Evolutionary conservation across 2,888 invertebrate species (phyloP).

Genomic region (Cryptocheilus praepositus): DNA sequence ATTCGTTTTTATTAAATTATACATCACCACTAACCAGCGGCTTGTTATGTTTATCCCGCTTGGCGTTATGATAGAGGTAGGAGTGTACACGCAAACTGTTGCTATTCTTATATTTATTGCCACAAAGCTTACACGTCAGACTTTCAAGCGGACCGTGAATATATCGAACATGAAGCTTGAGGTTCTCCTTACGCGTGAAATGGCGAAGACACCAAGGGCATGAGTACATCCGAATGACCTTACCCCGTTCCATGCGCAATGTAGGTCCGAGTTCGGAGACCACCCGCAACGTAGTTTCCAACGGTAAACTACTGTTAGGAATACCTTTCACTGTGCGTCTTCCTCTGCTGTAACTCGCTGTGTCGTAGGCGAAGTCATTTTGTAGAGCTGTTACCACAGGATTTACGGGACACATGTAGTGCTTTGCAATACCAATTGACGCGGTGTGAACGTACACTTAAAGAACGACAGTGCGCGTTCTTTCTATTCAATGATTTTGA

Average conservation of each 20-base stretch:
- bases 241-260: slow-evolving; percentile 69
- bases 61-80: slow-evolving; percentile 72
- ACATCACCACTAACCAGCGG: slow-evolving; percentile 46
- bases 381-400: slow-evolving; percentile 31
- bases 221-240: slow-evolving; percentile 71
- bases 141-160: slow-evolving; percentile 83
- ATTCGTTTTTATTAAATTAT: slow-evolving; percentile 22
- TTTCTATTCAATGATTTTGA: too few species aligned
- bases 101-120: slow-evolving; percentile 77
- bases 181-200: slow-evolving; percentile 76
- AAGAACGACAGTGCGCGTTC: too few species aligned
- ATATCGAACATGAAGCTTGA: slow-evolving; percentile 84
- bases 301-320: slow-evolving; percentile 64
- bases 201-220: slow-evolving; percentile 73
- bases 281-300: slow-evolving; percentile 70
- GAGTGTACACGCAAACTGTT: slow-evolving; percentile 73
- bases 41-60: slow-evolving; percentile 65
- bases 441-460: too few species aligned
- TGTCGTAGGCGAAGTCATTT: slow-evolving; percentile 42
- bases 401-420: slow-evolving; percentile 2
- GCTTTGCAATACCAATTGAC: too few species aligned
- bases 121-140: slow-evolving; percentile 82
- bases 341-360: slow-evolving; percentile 54
- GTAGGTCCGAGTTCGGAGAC: slow-evolving; percentile 72
- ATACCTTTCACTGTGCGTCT: slow-evolving; percentile 68